A percentile compares a stretch with the other conserved stretches of the same genome.
Conservation (phyloP, 2,113 vertebrate genomes). For the Crotalus helleri region DNA sequence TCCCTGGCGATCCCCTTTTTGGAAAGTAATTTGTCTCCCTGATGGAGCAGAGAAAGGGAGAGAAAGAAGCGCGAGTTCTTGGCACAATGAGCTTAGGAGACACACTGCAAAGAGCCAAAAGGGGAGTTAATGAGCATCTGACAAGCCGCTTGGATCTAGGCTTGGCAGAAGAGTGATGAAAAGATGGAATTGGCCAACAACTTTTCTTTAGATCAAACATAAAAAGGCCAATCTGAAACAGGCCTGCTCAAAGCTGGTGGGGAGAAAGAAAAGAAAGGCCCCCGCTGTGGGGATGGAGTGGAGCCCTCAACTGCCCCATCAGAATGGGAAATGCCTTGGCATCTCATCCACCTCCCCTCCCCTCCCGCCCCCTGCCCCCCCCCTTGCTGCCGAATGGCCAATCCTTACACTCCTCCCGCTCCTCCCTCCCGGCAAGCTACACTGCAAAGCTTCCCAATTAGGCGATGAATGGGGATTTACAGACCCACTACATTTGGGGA, state of each 20-base stretch:
- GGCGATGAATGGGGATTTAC: constrained; percentile 29
- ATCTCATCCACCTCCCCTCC: not conserved
- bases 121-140: constrained; percentile 97
- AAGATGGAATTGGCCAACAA: constrained; percentile 82
- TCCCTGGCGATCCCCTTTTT: constrained; percentile 84
- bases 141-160: constrained; percentile 86
- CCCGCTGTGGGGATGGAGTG: constrained; percentile 62
- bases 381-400: not conserved
- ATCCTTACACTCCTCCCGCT: not conserved
- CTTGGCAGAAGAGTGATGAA: constrained; percentile 84
- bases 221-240: constrained; percentile 85
- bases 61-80: constrained; percentile 84
- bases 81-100: constrained; percentile 90
- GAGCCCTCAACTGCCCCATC: constrained; percentile 55
- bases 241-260: constrained; percentile 80
- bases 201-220: constrained; percentile 86
- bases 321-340: constrained; percentile 31
- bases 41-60: constrained; percentile 84
- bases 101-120: constrained; percentile 87
- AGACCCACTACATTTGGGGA: not conserved
- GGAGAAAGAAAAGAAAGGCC: constrained; percentile 72
- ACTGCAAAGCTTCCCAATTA: constrained; percentile 29
- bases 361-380: not conserved
- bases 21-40: constrained; percentile 87
- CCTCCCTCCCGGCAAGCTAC: not conserved